Percentiles rank a stretch among this genome's conserved stretches.
These are phyloP conservation scores for Aphrocallistes beatrix DNA, from an alignment of 37 sponge, comb jelly and placozoan genomes.

Conservation along the genomic window DNA sequence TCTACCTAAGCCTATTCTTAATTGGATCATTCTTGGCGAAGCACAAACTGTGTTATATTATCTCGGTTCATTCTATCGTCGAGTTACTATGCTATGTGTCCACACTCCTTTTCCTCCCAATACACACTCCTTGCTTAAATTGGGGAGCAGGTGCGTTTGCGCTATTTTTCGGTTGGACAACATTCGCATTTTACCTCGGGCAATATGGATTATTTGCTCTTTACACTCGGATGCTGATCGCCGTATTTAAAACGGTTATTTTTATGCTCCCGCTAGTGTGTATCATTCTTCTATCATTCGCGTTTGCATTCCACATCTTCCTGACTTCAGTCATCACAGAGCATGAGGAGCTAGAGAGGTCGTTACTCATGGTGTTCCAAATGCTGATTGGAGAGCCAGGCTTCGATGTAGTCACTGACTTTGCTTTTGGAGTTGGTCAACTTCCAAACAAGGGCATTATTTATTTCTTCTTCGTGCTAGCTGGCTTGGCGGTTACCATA, in stretches of 20 bases:
- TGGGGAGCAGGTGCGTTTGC: constrained; percentile 69
- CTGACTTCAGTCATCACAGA: constrained; percentile 18
- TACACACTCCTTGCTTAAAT: constrained; percentile 25
- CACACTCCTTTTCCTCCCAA: constrained; percentile 29
- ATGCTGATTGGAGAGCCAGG: constrained; percentile 38
- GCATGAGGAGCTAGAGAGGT: constrained; percentile 7
- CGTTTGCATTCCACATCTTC: constrained; percentile 65
- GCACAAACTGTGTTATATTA: not conserved
- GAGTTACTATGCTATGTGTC: constrained; percentile 29
- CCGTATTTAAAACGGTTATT: constrained; percentile 45
- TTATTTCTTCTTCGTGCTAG: constrained; percentile 40
- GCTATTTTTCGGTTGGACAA: constrained; percentile 60
- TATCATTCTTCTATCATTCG: constrained; percentile 35
- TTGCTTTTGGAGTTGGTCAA: constrained; percentile 14
- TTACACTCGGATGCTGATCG: constrained; percentile 72
- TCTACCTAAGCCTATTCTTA: not conserved
- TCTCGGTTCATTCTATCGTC: not conserved
- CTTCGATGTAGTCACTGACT: constrained; percentile 31
- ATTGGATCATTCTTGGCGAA: not conserved
- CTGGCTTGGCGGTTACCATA: constrained; percentile 52
- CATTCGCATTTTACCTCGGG: constrained; percentile 41
- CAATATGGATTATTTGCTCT: constrained; percentile 65
- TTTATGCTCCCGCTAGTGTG: constrained; percentile 40
- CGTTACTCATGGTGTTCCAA: constrained; percentile 48
- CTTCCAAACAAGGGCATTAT: constrained; percentile 28